phyloP scores from a whole-genome alignment of 2,888 invertebrate genomes.

The Zaprionus lineosus region DNA sequence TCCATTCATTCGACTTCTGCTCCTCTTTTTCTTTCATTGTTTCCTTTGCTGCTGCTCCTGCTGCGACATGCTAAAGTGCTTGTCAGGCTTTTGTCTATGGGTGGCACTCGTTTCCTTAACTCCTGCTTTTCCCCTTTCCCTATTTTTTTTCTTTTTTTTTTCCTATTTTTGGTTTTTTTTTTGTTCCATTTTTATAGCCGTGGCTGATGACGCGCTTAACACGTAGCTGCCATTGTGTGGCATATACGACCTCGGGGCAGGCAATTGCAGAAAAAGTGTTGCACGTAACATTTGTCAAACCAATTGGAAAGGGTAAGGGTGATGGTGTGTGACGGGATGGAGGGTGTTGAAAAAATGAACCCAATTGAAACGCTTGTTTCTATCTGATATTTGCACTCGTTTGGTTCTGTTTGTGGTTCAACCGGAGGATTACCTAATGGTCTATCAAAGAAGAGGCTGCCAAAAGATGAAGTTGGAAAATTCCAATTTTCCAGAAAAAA shows the following conservation, averaged over 20 bases:
- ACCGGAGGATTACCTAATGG: too few relatives aligned
- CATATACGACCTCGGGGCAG: conserved; percentile 65
- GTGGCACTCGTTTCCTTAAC: too few relatives aligned
- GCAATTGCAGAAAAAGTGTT: conserved; percentile 37
- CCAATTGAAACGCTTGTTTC: too few relatives aligned
- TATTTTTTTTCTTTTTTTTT: conserved; percentile 18
- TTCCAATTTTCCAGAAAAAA: too few relatives aligned
- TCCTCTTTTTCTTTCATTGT: conserved; percentile 58
- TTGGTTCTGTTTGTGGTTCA: too few relatives aligned
- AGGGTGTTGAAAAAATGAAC: too few relatives aligned
- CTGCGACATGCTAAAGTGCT: conserved; percentile 77
- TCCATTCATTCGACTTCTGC: too few relatives aligned
- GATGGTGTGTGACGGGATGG: too few relatives aligned
- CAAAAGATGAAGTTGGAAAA: too few relatives aligned
- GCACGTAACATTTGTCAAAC: conserved; percentile 34
- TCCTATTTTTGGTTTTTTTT: conserved; percentile 18
- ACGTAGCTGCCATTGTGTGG: conserved; percentile 73
- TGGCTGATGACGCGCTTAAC: conserved; percentile 73
- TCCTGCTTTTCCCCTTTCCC: conserved; percentile 22
- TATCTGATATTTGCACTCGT: too few relatives aligned
- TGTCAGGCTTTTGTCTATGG: conserved; percentile 70
- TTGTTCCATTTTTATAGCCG: conserved; percentile 24
- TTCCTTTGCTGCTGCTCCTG: conserved; percentile 12
- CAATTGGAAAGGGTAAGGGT: conserved; percentile 65
- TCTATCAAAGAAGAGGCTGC: too few relatives aligned